Conservation (phyloP, 1,140 invertebrate species). For the Camponotus vicinus region DNA sequence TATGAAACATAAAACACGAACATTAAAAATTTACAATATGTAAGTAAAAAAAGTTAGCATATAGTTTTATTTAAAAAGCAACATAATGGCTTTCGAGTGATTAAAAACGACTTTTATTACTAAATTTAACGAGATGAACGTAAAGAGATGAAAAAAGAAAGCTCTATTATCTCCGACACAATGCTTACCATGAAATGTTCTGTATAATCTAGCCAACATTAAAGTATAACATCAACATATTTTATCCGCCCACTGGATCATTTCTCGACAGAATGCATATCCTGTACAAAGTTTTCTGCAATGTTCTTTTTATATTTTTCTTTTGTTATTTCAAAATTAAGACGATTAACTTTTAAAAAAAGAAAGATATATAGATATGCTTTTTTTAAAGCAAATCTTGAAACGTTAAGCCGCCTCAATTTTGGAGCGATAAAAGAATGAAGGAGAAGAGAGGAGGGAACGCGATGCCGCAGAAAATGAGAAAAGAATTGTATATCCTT, state of each 20-base stretch:
- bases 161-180: neutral
- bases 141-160: neutral
- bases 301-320: neutral
- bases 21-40: too few relatives aligned
- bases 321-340: too few relatives aligned
- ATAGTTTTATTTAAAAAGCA: neutral
- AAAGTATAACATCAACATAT: constrained; percentile 15
- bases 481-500: neutral
- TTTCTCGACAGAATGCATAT: neutral
- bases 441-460: neutral
- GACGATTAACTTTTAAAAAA: too few relatives aligned
- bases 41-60: neutral
- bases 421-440: neutral
- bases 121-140: neutral
- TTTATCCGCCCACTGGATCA: constrained; percentile 11
- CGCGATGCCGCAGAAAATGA: neutral
- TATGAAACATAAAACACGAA: neutral
- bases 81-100: neutral
- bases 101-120: neutral
- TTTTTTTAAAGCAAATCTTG: neutral
- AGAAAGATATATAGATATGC: too few relatives aligned
- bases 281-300: neutral
- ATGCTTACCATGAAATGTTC: neutral
- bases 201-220: neutral
- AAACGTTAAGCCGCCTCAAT: too few relatives aligned